Percentiles rank a stretch among this genome's conserved stretches.
These are phyloP conservation scores for Bufo bufo DNA, from an alignment of 2,113 vertebrate species.

Conservation along the genomic window DNA sequence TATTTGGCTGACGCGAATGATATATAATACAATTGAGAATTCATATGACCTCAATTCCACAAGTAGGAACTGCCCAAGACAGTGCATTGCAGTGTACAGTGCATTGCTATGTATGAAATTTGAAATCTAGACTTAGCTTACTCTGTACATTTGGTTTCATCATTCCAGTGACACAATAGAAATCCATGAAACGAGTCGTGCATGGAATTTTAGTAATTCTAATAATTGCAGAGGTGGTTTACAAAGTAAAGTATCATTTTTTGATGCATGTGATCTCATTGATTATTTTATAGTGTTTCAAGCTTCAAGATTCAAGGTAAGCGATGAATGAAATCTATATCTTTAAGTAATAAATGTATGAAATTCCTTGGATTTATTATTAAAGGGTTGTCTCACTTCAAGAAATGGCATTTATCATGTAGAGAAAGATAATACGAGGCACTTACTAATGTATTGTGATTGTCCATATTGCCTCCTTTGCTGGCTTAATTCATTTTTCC, in stretches of 20 bases:
- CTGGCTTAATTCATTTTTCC: too few relatives aligned
- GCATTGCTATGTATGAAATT: neutral
- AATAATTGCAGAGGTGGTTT: neutral
- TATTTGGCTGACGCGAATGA: slow-evolving; percentile 8
- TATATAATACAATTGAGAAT: neutral
- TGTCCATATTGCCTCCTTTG: too few relatives aligned
- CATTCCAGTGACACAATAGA: neutral
- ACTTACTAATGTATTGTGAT: too few relatives aligned
- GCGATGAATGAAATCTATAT: neutral
- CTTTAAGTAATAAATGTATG: too few relatives aligned
- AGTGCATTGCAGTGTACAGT: too few relatives aligned
- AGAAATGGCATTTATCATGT: too few relatives aligned
- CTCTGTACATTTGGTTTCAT: neutral
- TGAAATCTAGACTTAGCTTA: neutral
- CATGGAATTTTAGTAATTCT: neutral
- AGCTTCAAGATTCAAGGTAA: neutral
- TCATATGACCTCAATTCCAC: neutral
- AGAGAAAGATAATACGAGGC: too few relatives aligned
- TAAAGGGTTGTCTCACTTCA: too few relatives aligned
- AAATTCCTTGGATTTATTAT: too few relatives aligned
- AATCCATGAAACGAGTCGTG: neutral
- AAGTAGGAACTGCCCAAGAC: neutral
- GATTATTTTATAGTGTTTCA: neutral
- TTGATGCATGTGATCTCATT: neutral
- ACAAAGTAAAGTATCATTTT: slow-evolving; percentile 42